Evolutionary conservation across 2,113 vertebrate genomes (phyloP).

Genomic region (Phylloscopus whistleri): DNA sequence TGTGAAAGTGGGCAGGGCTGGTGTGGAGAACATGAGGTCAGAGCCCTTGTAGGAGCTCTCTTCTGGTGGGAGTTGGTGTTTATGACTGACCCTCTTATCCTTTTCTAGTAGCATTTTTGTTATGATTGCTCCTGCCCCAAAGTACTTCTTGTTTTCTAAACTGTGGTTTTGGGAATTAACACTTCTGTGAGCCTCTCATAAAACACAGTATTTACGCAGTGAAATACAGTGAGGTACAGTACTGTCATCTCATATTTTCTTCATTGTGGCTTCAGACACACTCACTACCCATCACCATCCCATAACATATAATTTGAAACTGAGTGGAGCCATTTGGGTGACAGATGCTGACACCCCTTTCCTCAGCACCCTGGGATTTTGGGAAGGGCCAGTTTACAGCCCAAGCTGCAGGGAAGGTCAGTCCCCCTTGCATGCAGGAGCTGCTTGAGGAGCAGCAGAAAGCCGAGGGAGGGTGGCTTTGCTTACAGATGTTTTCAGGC

Average conservation of each 20-base stretch:
- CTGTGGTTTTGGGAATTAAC: neutral
- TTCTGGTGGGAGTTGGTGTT: neutral
- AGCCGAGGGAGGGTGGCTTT: neutral
- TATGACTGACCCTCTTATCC: neutral
- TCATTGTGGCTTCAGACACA: neutral
- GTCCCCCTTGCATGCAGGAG: neutral
- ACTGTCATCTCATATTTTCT: neutral
- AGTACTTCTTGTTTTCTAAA: neutral
- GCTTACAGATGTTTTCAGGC: neutral
- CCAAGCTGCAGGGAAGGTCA: neutral
- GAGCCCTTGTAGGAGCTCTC: neutral
- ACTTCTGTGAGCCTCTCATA: neutral
- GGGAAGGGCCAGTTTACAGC: neutral
- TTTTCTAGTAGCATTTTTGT: fast-evolving
- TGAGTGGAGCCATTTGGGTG: neutral
- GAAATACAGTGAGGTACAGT: neutral
- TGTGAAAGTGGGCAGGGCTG: neutral
- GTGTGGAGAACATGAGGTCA: neutral
- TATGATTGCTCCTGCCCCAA: neutral
- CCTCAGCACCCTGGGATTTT: neutral
- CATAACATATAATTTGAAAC: neutral
- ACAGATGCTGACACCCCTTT: fast-evolving
- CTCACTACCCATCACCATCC: neutral
- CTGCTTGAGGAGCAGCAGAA: fast-evolving
- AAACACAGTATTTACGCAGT: neutral